Conservation (phyloP, 2,888 invertebrate genomes). For the Limnephilus marmoratus region DNA sequence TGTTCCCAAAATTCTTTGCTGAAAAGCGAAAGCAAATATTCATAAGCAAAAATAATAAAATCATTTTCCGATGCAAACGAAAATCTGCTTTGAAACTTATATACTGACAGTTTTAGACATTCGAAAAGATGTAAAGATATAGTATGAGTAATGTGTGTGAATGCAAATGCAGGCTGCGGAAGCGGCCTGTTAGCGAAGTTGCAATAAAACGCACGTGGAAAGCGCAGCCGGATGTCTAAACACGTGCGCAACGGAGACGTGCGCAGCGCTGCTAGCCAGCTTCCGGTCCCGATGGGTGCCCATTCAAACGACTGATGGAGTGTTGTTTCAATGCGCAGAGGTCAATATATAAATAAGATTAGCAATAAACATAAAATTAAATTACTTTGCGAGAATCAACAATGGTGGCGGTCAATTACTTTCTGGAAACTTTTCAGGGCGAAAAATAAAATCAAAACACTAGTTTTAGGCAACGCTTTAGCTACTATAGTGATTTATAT, state of each 20-base stretch:
- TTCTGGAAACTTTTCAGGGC: too few species aligned
- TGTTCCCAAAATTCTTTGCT: not conserved
- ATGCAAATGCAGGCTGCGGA: constrained; percentile 18
- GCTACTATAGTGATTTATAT: too few species aligned
- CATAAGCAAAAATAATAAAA: not conserved
- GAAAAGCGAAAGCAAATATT: not conserved
- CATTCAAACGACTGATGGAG: not conserved
- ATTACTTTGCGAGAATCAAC: not conserved
- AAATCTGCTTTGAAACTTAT: not conserved
- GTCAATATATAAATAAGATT: not conserved
- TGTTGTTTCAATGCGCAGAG: not conserved
- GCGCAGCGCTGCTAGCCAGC: constrained; percentile 19
- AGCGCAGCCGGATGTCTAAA: constrained; percentile 27
- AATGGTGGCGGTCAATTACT: not conserved
- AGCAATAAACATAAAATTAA: not conserved
- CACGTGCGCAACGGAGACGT: constrained; percentile 40
- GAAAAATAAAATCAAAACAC: too few species aligned
- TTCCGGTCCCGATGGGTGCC: constrained; percentile 14
- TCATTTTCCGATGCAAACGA: not conserved
- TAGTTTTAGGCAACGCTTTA: too few species aligned
- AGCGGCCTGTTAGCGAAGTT: constrained; percentile 12
- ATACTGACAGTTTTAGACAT: not conserved
- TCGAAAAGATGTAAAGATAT: not conserved
- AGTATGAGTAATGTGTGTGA: not conserved
- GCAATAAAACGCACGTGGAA: constrained; percentile 48